Evolutionary conservation across 1,140 invertebrate genomes (phyloP).

Genomic region (Diprion similis): DNA sequence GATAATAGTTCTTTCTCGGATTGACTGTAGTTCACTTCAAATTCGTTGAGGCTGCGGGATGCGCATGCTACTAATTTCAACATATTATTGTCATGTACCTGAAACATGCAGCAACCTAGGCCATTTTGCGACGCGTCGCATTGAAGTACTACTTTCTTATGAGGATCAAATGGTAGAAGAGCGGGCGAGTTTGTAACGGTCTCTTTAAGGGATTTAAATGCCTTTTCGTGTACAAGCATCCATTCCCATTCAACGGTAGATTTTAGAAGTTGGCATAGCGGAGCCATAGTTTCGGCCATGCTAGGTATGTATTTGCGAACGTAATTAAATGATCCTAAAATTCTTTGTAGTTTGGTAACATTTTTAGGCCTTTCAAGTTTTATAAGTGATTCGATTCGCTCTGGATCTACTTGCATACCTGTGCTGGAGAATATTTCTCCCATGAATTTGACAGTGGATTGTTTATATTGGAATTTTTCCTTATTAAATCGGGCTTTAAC

Average conservation of each 20-base stretch:
- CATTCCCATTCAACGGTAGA: not conserved
- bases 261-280: not conserved
- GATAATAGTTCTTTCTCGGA: not conserved
- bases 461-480: too few species aligned
- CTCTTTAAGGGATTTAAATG: not conserved
- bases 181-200: not conserved
- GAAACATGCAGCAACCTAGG: conserved; percentile 38
- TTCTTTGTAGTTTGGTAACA: too few species aligned
- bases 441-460: too few species aligned
- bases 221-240: not conserved
- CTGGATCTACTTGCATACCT: too few species aligned
- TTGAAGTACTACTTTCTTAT: conserved; percentile 37
- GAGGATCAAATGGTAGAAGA: conserved; percentile 30
- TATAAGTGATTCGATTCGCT: too few species aligned
- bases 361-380: too few species aligned
- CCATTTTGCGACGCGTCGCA: conserved; percentile 42
- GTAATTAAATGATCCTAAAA: too few species aligned
- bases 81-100: too few species aligned
- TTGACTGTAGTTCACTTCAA: not conserved
- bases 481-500: too few species aligned
- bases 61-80: conserved; percentile 41
- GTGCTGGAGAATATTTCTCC: too few species aligned
- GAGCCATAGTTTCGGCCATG: not conserved
- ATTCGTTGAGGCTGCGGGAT: not conserved
- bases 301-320: not conserved